Evolutionary conservation across 2,797 vertebrate species (phyloP).

Genomic region (Vireo griseus): DNA sequence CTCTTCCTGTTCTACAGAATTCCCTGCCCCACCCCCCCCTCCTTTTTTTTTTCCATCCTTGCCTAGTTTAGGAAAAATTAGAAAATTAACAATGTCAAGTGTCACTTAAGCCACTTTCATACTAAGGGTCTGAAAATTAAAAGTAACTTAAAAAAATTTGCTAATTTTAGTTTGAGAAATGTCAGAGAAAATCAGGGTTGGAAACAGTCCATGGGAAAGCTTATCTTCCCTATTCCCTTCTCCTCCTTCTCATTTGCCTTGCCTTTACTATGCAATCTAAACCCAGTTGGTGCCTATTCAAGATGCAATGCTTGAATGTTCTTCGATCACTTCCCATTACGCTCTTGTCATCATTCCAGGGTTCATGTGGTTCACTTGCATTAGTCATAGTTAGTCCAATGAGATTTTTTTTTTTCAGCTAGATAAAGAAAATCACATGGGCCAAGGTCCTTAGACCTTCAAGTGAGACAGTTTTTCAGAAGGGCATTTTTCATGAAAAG

Average conservation of each 20-base stretch:
- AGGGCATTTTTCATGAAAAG: neutral
- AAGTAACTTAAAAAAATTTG: neutral
- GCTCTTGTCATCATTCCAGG: neutral
- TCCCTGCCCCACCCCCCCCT: rapidly evolving
- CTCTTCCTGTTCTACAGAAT: neutral
- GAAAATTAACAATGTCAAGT: neutral
- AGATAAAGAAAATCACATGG: neutral
- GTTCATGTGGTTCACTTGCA: neutral
- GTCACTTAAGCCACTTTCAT: neutral
- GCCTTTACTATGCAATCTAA: neutral
- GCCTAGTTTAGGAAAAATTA: neutral
- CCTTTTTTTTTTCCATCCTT: rapidly evolving
- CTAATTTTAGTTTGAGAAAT: neutral
- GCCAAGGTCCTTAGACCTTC: neutral
- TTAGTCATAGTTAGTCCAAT: neutral
- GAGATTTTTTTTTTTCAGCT: neutral
- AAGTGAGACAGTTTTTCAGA: neutral
- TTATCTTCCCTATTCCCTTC: neutral
- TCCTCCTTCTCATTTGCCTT: neutral
- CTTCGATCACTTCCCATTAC: neutral
- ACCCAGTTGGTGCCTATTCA: neutral
- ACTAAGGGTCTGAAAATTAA: neutral
- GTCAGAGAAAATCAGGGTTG: neutral
- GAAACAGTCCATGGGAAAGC: neutral
- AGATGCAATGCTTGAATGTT: neutral